Base-by-base conservation (phyloP, 2,888 invertebrate genomes). In the Tanytarsus gracilentus region DNA sequence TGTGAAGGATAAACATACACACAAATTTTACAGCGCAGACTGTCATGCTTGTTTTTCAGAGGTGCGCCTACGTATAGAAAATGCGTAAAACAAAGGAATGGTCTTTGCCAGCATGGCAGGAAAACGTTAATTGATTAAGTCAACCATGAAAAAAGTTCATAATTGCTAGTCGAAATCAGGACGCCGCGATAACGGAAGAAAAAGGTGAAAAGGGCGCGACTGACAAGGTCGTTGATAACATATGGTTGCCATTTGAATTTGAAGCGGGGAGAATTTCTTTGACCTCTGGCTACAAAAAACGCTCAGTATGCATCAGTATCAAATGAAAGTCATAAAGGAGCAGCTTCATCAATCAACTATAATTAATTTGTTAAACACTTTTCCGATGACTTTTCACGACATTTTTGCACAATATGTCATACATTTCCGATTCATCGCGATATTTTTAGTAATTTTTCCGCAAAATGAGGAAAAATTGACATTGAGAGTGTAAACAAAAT, bases 191-290 rank as follows among this genome's bases (percentile, higher is more conserved):
- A 39, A 44, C 11, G 44, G 23, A 44, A 6, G 11, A 14, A 14
- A 36, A 36, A 21, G 5, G 11, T 9, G 16, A 52, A 52, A 52
- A 52, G 30, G 52, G 52, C 27, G 52, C 30, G 27, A 52, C 52
- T 52, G 29, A 52, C 52, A 50, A 50, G 50, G 50, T 50, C 50
- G 26, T 36, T 36, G 21, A 50, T 23, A 27, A 50, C 27, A 50
- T 44, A 44, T 44, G 44, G 29, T 29, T 29, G 6, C 6, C 9
- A 9, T 29, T 29, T 29, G 6, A 7, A 40, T 40, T n/a, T 40
- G 40, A 40, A 40, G 14, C n/a, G 29, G 9, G 7, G 7, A 29
- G 6, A 9, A 29, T 6, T 29, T 7, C 29, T 29, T 7, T 29
- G 29, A 29, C 9, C 9, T 29, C 6, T 30, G 8, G 33, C 8